Evolutionary conservation across 1,140 invertebrate species (phyloP).

Genomic region (Bombus superbus): DNA sequence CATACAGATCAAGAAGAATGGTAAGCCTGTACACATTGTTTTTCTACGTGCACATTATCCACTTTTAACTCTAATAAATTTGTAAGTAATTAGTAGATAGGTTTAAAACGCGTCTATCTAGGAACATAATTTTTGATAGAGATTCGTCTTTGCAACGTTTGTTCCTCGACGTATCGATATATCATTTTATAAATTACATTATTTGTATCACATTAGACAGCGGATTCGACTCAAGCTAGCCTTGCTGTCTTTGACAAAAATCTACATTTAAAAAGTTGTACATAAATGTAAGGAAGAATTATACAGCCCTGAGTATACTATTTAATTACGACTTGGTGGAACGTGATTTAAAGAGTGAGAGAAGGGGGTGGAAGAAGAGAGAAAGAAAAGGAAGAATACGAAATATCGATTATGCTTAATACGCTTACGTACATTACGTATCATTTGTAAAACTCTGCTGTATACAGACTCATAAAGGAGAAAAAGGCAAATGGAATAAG

Average conservation of each 20-base stretch:
- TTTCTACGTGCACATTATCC: not conserved
- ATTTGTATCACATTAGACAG: slow-evolving; percentile 9
- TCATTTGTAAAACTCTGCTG: slow-evolving; percentile 17
- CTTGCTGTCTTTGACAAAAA: slow-evolving; percentile 2
- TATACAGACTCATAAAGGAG: slow-evolving; percentile 14
- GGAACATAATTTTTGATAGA: not conserved
- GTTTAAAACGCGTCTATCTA: not conserved
- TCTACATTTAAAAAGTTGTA: not conserved
- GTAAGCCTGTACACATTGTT: not conserved
- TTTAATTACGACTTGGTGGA: not conserved
- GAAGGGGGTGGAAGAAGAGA: not conserved
- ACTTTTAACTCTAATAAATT: not conserved
- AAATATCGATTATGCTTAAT: slow-evolving; percentile 6
- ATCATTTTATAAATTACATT: slow-evolving; percentile 14
- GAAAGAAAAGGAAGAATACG: slow-evolving; percentile 23
- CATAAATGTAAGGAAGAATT: slow-evolving; percentile 4
- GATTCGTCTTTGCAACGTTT: not conserved
- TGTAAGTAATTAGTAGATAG: not conserved
- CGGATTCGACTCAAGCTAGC: not conserved
- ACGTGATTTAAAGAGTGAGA: not conserved
- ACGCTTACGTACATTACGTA: slow-evolving; percentile 7
- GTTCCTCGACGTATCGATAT: not conserved
- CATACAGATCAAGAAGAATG: not conserved
- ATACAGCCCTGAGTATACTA: not conserved
- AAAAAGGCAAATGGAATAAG: slow-evolving; percentile 42